A percentile compares a stretch with the other conserved stretches of the same genome.
These are phyloP conservation scores for Poeciliopsis retropinna DNA, from an alignment of 2,113 vertebrate species.

Conservation along the genomic window DNA sequence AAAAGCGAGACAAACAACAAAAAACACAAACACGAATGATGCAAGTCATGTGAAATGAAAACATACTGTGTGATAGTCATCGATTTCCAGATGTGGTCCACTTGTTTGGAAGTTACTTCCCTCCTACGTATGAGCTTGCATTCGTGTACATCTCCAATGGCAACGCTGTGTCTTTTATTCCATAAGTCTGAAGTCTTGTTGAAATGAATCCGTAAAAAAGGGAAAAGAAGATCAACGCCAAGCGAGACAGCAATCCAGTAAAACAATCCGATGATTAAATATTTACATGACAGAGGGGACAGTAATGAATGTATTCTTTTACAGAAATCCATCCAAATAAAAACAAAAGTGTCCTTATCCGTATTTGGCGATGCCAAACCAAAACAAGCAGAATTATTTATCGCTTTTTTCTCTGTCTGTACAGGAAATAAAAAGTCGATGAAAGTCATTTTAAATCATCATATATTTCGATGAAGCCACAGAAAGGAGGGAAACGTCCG, in stretches of 20 bases:
- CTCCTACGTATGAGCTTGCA: slow-evolving; percentile 74
- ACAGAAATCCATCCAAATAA: not conserved
- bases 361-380: not conserved
- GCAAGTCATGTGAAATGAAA: not conserved
- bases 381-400: not conserved
- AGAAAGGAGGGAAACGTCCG: not conserved
- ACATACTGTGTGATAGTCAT: slow-evolving; percentile 69
- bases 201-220: not conserved
- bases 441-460: not conserved
- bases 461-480: not conserved
- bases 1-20: not conserved
- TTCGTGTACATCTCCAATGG: slow-evolving; percentile 72
- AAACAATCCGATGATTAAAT: not conserved
- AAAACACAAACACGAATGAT: not conserved
- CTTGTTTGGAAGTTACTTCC: slow-evolving; percentile 65
- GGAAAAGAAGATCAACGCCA: not conserved
- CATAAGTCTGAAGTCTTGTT: slow-evolving; percentile 67
- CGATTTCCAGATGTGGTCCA: slow-evolving; percentile 73
- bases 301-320: not conserved
- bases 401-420: not conserved
- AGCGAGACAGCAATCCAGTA: not conserved
- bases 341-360: not conserved
- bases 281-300: not conserved
- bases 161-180: slow-evolving; percentile 74
- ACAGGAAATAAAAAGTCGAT: not conserved